Base-by-base conservation (phyloP, 2,797 vertebrate genomes). In the Rhabdomys pumilio region DNA sequence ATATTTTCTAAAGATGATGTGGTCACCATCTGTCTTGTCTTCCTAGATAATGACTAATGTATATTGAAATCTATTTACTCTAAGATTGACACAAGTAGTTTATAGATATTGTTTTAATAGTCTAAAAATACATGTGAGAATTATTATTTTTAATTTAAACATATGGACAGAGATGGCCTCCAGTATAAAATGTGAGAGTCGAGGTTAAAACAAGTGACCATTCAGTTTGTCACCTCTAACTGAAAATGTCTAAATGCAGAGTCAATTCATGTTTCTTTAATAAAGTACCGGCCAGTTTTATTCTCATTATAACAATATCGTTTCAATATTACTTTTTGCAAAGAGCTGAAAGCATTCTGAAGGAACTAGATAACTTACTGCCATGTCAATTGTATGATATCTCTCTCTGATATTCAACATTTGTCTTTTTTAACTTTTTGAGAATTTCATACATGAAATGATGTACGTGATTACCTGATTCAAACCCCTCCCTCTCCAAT, bases 301-400 rank as follows among this genome's bases (percentile, higher is more conserved):
- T 20, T 20, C 17, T 72, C 69, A 10, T 20, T 38, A 10, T 72
- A 72, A 17, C 17, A 72, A 7, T 72, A 72, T 41, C 96, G 34
- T 86, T 75, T 95, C 93, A 80, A 84, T 96, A 87, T 89, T 89
- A n/a, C 20, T 11, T 20, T 95, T 97, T 92, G 24, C 65, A 89
- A 85, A 69, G 75, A 80, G 94, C 10, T 22, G 86, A 93, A 95
- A 95, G 88, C 47, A n/a, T 38, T 84, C 79, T 91, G 86, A 96
- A 95, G 90, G 96, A 97, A 87, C 89, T 95, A 92, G 19, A 69
- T 95, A 95, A 97, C 95, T 96, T 91, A 84, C 69, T n/a, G 34
- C 87, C 59, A 53, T 94, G 17, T 72, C n/a, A 72, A 19, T 38
- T 72, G 8, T 93, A 41, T 82, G 34, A 20, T 72, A 89, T 93